phyloP scores from a whole-genome alignment of 2,113 vertebrate species.

The Dicerorhinus sumatrensis region DNA sequence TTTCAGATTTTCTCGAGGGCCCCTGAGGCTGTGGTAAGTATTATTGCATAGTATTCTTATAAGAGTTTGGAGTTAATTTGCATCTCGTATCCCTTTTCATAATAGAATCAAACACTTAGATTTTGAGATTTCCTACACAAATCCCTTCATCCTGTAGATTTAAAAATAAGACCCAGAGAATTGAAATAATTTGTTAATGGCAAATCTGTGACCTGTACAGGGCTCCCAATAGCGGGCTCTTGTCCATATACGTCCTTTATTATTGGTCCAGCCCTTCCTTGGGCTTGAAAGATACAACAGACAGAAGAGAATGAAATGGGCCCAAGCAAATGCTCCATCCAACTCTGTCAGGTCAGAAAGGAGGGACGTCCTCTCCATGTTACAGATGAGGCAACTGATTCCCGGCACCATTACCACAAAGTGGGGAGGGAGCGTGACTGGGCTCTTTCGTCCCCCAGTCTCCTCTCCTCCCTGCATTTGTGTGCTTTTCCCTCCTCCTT shows the following conservation, averaged over 20 bases:
- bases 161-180: not conserved
- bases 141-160: not conserved
- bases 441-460: not conserved
- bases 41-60: not conserved
- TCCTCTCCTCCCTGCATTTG: not conserved
- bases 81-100: not conserved
- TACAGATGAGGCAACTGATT: not conserved
- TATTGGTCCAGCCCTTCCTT: not conserved
- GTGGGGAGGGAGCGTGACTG: not conserved
- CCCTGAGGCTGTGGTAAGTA: not conserved
- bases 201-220: not conserved
- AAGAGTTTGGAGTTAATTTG: not conserved
- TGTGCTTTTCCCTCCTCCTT: not conserved
- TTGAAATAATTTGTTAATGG: not conserved
- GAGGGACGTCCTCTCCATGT: too few species aligned
- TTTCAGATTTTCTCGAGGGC: not conserved
- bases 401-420: too few species aligned
- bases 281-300: not conserved
- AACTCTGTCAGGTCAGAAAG: too few species aligned
- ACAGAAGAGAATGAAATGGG: not conserved
- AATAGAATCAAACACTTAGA: constrained; percentile 34
- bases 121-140: constrained; percentile 14
- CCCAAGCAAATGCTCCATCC: not conserved
- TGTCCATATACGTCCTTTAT: not conserved
- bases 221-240: not conserved